Conservation (phyloP, 2,113 vertebrate species). For the Callopanchax toddi region DNA sequence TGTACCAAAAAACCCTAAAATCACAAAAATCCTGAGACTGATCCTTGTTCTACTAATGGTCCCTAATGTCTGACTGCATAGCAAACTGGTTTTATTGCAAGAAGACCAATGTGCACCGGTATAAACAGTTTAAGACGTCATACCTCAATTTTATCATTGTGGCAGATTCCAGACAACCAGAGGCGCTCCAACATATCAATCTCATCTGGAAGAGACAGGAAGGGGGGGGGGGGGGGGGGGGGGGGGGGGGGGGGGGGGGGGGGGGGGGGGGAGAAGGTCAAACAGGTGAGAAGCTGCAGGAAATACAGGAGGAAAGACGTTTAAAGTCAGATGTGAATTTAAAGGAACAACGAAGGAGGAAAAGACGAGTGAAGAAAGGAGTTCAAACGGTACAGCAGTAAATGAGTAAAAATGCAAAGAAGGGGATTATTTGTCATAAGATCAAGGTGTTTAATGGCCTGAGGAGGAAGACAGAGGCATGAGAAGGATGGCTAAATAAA, state of each 20-base stretch:
- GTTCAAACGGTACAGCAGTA: constrained; percentile 1
- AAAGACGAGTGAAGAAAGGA: background rate
- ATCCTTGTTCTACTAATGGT: no score
- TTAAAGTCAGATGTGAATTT: background rate
- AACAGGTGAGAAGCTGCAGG: background rate
- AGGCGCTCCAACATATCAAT: constrained; percentile 78
- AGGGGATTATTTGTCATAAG: constrained; percentile 43
- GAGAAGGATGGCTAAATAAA: constrained; percentile 4
- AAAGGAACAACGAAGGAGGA: background rate
- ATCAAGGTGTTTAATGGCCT: constrained; percentile 35
- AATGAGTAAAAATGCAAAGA: background rate
- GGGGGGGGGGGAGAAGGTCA: constrained; percentile 11
- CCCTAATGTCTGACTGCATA: no score
- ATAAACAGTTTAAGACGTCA: background rate
- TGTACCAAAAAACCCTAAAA: no score
- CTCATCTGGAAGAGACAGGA: constrained; percentile 61
- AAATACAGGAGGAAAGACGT: no score
- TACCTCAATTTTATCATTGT: constrained; percentile 79
- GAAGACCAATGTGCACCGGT: background rate
- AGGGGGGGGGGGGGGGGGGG: background rate
- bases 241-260: background rate
- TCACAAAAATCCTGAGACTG: no score
- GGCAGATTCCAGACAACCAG: constrained; percentile 77
- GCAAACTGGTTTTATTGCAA: no score
- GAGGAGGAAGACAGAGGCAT: background rate